Conservation (phyloP, 37 sponge, comb jelly and placozoan genomes). For the Crambe crambe region DNA sequence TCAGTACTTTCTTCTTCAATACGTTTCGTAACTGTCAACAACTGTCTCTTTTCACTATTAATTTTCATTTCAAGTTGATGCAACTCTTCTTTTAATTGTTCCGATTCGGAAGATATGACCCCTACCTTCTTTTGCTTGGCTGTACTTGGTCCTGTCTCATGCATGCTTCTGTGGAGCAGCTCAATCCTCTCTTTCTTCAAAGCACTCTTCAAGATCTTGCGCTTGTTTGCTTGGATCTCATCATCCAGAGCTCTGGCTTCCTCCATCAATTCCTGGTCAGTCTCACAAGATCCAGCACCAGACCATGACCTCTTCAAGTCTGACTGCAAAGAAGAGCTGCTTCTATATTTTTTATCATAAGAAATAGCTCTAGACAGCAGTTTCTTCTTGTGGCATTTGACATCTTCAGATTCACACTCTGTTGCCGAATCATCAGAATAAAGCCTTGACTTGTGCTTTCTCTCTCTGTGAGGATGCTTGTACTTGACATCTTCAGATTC, state of each 20-base stretch:
- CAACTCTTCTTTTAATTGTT: slow-evolving; percentile 4
- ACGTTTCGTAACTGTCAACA: slow-evolving; percentile 32
- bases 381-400: no score
- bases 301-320: no score
- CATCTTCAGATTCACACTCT: no score
- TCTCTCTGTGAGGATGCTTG: slow-evolving; percentile 5
- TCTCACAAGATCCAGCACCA: no score
- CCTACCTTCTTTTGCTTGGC: background rate
- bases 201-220: slow-evolving; percentile 29
- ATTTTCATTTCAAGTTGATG: slow-evolving; percentile 11
- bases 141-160: background rate
- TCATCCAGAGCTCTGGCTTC: slow-evolving; percentile 1
- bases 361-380: no score
- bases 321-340: no score
- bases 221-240: slow-evolving; percentile 33
- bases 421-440: no score
- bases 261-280: background rate
- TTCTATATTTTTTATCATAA: no score
- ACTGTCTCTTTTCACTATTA: slow-evolving; percentile 20
- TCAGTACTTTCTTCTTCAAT: slow-evolving; percentile 25
- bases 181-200: slow-evolving; percentile 41
- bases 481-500: no score
- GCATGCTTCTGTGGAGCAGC: slow-evolving; percentile 22
- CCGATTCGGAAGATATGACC: background rate
- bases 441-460: slow-evolving; percentile 5